These are phyloP conservation scores for Propithecus perrieri DNA, from an alignment of 2,797 vertebrate genomes.

Conservation along the genomic window DNA sequence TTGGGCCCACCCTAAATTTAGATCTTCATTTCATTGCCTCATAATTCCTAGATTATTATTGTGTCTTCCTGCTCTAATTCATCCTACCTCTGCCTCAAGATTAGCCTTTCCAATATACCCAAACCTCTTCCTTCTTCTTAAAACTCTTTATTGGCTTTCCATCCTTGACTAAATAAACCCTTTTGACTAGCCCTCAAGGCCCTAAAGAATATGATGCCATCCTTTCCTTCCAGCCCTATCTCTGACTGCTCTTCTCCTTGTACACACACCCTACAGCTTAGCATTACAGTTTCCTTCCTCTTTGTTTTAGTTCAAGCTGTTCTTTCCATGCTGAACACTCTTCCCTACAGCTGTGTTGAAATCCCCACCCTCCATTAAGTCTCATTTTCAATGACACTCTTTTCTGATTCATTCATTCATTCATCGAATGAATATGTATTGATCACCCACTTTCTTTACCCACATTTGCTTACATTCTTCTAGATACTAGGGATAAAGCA, in stretches of 20 bases:
- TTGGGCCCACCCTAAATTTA: slow-evolving; percentile 13
- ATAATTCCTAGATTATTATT: neutral
- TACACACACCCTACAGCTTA: neutral
- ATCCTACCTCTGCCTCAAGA: neutral
- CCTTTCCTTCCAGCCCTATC: neutral
- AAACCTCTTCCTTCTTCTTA: neutral
- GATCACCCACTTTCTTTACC: neutral
- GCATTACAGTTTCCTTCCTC: neutral
- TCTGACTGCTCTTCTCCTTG: neutral
- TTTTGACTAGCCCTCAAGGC: neutral
- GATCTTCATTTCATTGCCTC: neutral
- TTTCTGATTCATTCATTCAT: slow-evolving; percentile 12
- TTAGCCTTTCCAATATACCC: neutral
- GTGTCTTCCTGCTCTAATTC: neutral
- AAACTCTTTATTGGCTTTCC: neutral
- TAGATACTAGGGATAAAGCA: neutral
- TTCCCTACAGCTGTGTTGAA: slow-evolving; percentile 23
- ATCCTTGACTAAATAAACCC: neutral
- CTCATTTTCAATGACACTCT: neutral
- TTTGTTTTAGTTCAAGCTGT: slow-evolving; percentile 3
- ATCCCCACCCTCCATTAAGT: neutral
- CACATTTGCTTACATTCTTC: neutral
- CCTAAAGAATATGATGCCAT: neutral
- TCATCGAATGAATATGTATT: slow-evolving; percentile 13
- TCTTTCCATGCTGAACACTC: neutral